phyloP scores from a whole-genome alignment of 2,113 vertebrate species.

The Forbesichthys papilliferus region DNA sequence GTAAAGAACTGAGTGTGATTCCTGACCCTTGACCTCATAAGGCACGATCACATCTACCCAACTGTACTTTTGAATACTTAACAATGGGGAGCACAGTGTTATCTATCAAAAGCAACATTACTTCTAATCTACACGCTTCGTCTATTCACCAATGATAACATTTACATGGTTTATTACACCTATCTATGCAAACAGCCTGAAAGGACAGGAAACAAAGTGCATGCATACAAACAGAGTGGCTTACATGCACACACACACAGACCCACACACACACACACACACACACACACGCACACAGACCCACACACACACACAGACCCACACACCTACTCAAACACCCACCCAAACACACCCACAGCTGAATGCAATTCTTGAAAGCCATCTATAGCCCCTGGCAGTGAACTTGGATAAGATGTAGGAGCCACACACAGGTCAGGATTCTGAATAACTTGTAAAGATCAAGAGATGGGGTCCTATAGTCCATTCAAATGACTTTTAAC shows the following conservation, averaged over 20 bases:
- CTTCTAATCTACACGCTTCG: neutral
- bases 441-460: conserved; percentile 13
- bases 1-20: neutral
- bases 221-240: neutral
- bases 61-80: neutral
- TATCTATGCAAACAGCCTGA: conserved; percentile 33
- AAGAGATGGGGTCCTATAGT: conserved; percentile 25
- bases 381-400: conserved; percentile 36
- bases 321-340: neutral
- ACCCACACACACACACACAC: neutral
- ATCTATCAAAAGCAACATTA: neutral
- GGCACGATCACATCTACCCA: neutral
- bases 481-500: conserved; percentile 27
- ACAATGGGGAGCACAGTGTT: neutral
- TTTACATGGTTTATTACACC: neutral
- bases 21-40: neutral
- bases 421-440: conserved; percentile 29
- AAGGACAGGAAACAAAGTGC: neutral
- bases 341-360: conserved; percentile 9
- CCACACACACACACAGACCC: conserved; percentile 3
- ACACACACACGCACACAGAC: neutral
- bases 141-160: neutral
- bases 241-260: neutral
- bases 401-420: conserved; percentile 40
- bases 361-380: conserved; percentile 20